These are phyloP conservation scores for Lamellibrachia columna DNA, from an alignment of 2,888 invertebrate species.

Conservation along the genomic window DNA sequence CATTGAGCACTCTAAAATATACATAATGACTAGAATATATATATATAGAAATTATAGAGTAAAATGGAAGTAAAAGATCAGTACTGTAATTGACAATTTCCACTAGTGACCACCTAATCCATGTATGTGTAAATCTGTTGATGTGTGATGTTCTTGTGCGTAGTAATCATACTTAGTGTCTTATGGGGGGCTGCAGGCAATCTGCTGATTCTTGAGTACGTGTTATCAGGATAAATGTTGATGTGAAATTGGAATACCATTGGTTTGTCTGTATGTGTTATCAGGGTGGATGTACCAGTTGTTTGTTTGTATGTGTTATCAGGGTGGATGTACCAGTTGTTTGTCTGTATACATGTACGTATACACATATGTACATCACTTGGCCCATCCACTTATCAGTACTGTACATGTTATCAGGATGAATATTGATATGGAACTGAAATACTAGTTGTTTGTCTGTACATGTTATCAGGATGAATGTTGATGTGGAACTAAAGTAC, in stretches of 20 bases:
- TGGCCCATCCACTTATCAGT: too few relatives aligned
- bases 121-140: background rate
- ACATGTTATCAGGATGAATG: slow-evolving; percentile 4
- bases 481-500: background rate
- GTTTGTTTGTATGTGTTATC: too few relatives aligned
- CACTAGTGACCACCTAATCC: background rate
- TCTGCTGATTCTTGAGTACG: background rate
- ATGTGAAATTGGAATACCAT: background rate
- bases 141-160: background rate
- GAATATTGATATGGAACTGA: background rate
- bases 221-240: background rate
- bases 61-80: background rate
- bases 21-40: too few relatives aligned
- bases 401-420: background rate
- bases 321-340: too few relatives aligned
- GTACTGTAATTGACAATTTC: background rate
- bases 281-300: background rate
- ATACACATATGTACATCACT: too few relatives aligned
- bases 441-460: background rate
- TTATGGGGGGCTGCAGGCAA: background rate
- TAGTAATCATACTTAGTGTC: background rate
- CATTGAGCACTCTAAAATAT: too few relatives aligned
- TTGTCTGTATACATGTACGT: too few relatives aligned
- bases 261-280: too few relatives aligned
- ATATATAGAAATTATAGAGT: background rate